phyloP scores from a whole-genome alignment of 2,888 invertebrate species.

The Metellina segmentata region DNA sequence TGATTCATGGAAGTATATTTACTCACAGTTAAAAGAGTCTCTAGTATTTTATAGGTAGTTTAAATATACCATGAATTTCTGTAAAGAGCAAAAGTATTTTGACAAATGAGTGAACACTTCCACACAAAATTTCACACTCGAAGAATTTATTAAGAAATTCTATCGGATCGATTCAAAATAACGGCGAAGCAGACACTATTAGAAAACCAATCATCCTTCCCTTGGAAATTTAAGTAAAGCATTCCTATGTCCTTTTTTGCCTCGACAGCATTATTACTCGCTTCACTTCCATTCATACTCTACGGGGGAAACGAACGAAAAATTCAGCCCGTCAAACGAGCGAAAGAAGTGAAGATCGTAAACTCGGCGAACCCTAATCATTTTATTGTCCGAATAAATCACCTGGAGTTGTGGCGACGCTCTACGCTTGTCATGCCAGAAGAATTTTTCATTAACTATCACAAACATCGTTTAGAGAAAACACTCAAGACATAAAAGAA shows the following conservation, averaged over 20 bases:
- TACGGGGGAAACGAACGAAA: background rate
- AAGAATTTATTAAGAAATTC: no score
- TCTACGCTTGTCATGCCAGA: slow-evolving; percentile 14
- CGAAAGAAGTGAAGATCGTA: background rate
- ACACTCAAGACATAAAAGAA: background rate
- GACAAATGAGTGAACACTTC: no score
- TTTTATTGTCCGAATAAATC: slow-evolving; percentile 3
- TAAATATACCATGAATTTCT: no score
- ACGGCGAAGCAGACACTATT: no score
- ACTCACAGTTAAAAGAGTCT: no score
- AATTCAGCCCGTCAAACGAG: background rate
- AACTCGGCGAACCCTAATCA: background rate
- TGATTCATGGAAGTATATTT: no score
- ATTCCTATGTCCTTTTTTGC: background rate
- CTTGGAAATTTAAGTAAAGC: background rate
- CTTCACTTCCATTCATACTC: background rate
- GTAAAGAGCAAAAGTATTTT: no score
- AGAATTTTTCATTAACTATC: slow-evolving; percentile 32
- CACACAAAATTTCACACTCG: no score
- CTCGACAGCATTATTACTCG: background rate
- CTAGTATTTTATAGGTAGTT: no score
- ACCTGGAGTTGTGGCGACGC: slow-evolving; percentile 18
- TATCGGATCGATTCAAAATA: no score
- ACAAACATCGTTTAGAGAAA: slow-evolving; percentile 18
- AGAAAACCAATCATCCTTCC: background rate